phyloP scores from a whole-genome alignment of 2,797 vertebrate genomes.

The Rhabdomys pumilio region DNA sequence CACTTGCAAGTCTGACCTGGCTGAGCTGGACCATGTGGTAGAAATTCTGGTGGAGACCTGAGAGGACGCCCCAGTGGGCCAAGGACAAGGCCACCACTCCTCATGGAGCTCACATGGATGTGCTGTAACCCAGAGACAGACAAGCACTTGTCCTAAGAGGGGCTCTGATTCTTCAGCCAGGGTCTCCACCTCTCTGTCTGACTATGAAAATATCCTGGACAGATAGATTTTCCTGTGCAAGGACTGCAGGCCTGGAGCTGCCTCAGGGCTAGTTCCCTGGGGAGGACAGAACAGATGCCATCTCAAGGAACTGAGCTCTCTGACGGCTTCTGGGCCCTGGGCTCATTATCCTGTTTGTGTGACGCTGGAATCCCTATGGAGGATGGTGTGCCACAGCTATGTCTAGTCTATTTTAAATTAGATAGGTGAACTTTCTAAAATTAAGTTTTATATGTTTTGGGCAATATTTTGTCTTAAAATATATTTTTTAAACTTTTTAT shows the following conservation, averaged over 20 bases:
- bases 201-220: conserved; percentile 55
- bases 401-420: background rate
- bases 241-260: conserved; percentile 60
- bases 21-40: conserved; percentile 97
- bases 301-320: background rate
- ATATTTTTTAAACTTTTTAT: conserved; percentile 87
- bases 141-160: conserved; percentile 76
- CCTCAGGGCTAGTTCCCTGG: background rate
- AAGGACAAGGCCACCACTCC: background rate
- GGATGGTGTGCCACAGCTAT: background rate
- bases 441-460: conserved; percentile 80
- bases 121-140: background rate
- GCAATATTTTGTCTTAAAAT: conserved; percentile 87
- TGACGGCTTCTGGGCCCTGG: conserved; percentile 46
- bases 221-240: background rate
- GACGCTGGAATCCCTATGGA: conserved; percentile 8
- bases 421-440: conserved; percentile 57
- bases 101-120: background rate
- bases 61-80: conserved; percentile 72
- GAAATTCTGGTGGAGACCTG: conserved; percentile 98
- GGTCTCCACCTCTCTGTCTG: conserved; percentile 64
- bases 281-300: conserved; percentile 16
- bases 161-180: conserved; percentile 82
- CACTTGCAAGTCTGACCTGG: conserved; percentile 96
- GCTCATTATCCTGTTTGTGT: conserved; percentile 46